phyloP scores from a whole-genome alignment of 1,140 invertebrate genomes.

The Marisa cornuarietis region DNA sequence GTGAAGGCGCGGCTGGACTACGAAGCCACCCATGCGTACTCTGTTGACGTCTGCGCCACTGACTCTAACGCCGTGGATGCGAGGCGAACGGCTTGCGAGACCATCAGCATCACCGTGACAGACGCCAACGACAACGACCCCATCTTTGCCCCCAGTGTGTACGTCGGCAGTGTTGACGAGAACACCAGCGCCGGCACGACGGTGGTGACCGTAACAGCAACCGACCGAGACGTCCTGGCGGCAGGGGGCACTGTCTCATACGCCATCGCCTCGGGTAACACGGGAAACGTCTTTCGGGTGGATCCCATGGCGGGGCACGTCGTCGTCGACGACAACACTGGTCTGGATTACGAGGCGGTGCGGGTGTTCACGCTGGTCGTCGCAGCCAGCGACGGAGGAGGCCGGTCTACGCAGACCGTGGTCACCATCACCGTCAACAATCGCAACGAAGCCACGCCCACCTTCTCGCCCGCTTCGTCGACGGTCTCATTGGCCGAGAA shows the following conservation, averaged over 20 bases:
- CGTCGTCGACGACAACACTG: constrained; percentile 68
- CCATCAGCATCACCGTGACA: constrained; percentile 68
- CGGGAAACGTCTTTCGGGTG: constrained; percentile 31
- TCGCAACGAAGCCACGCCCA: constrained; percentile 90
- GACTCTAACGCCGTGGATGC: constrained; percentile 34
- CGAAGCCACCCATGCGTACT: neutral
- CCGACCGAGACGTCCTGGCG: constrained; percentile 30
- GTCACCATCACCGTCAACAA: constrained; percentile 69
- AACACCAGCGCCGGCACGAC: constrained; percentile 27
- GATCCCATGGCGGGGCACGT: constrained; percentile 23
- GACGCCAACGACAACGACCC: constrained; percentile 90
- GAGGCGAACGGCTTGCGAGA: constrained; percentile 6
- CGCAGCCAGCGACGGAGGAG: constrained; percentile 70
- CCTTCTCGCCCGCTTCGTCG: constrained; percentile 70
- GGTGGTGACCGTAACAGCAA: constrained; percentile 33
- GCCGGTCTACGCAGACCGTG: constrained; percentile 17
- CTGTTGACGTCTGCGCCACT: constrained; percentile 65
- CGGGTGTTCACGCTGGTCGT: constrained; percentile 82
- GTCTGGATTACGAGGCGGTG: constrained; percentile 84
- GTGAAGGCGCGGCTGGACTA: constrained; percentile 21
- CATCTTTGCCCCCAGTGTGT: constrained; percentile 70
- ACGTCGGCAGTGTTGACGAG: constrained; percentile 38
- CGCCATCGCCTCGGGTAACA: constrained; percentile 33
- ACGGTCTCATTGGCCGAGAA: constrained; percentile 38
- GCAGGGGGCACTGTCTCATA: constrained; percentile 27